Percentiles rank a stretch among this genome's conserved stretches.
Conservation (phyloP, 2,888 invertebrate species). For the Cryptophagus acutangulus region DNA sequence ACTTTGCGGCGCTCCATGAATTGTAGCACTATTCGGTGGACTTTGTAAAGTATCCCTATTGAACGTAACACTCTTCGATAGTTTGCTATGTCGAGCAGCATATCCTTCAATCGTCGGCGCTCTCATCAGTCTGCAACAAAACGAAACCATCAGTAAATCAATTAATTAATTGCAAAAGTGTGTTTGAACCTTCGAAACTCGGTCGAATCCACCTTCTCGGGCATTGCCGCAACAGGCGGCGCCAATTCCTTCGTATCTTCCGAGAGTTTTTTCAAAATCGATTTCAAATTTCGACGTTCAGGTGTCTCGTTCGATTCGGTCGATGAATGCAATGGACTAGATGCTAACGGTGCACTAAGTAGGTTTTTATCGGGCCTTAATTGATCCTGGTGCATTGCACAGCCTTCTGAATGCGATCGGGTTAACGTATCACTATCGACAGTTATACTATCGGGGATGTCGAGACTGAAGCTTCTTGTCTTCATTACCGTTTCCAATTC, state of each 20-base stretch:
- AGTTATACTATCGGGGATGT: constrained; percentile 53
- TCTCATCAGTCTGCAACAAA: constrained; percentile 55
- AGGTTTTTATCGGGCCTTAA: constrained; percentile 32
- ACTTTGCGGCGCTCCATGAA: constrained; percentile 27
- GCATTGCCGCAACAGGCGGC: constrained; percentile 23
- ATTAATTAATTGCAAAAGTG: neutral
- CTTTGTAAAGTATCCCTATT: constrained; percentile 79
- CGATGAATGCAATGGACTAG: constrained; percentile 47
- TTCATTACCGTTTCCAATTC: constrained; percentile 74
- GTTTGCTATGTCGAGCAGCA: constrained; percentile 81
- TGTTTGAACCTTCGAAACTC: constrained; percentile 53
- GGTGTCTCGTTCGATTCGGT: constrained; percentile 78
- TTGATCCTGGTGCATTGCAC: constrained; percentile 59
- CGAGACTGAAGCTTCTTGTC: constrained; percentile 74
- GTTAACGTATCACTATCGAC: constrained; percentile 53
- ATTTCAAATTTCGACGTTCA: constrained; percentile 76
- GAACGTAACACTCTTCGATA: constrained; percentile 85
- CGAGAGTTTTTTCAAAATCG: constrained; percentile 78
- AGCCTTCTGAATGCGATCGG: constrained; percentile 76
- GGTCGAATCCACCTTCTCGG: constrained; percentile 46
- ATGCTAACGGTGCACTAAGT: constrained; percentile 30
- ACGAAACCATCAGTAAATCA: neutral
- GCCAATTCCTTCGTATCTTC: constrained; percentile 52
- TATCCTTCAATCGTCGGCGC: constrained; percentile 86
- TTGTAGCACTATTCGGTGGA: constrained; percentile 55